Percentiles rank a stretch among this genome's conserved stretches.
These are phyloP conservation scores for Bungarus multicinctus DNA, from an alignment of 2,113 vertebrate species.

Conservation along the genomic window DNA sequence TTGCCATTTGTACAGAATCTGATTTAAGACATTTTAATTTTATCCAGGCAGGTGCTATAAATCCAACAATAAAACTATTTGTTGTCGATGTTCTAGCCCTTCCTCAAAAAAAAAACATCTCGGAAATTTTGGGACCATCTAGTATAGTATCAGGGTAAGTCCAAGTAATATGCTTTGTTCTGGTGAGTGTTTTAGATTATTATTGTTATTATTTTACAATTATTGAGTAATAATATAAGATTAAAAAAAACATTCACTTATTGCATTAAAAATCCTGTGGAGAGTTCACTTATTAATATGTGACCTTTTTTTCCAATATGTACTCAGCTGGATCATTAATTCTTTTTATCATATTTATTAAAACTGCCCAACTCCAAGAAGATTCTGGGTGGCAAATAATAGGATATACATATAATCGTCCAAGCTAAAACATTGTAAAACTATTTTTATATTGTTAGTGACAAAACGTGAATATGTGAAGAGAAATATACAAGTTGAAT, in stretches of 20 bases:
- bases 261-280: neutral
- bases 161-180: slow-evolving; percentile 8
- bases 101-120: accelerated
- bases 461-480: neutral
- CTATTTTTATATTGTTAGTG: neutral
- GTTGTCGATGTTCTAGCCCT: slow-evolving; percentile 55
- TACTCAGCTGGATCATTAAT: neutral
- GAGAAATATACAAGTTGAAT: neutral
- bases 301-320: neutral
- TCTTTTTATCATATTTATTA: neutral
- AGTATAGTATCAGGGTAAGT: slow-evolving; percentile 66
- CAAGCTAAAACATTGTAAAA: neutral
- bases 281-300: slow-evolving; percentile 6
- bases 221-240: neutral
- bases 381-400: neutral
- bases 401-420: neutral
- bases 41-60: slow-evolving; percentile 74
- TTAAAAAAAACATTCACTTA: neutral
- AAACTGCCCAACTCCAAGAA: neutral
- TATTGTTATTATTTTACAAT: neutral
- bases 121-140: slow-evolving; percentile 62
- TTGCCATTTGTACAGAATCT: neutral
- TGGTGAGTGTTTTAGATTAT: slow-evolving; percentile 19
- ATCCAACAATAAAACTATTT: slow-evolving; percentile 73
- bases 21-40: slow-evolving; percentile 17